Percentiles rank a stretch among this genome's conserved stretches.
These are phyloP conservation scores for Siniperca knerii DNA, from an alignment of 2,113 vertebrate species.

Conservation along the genomic window DNA sequence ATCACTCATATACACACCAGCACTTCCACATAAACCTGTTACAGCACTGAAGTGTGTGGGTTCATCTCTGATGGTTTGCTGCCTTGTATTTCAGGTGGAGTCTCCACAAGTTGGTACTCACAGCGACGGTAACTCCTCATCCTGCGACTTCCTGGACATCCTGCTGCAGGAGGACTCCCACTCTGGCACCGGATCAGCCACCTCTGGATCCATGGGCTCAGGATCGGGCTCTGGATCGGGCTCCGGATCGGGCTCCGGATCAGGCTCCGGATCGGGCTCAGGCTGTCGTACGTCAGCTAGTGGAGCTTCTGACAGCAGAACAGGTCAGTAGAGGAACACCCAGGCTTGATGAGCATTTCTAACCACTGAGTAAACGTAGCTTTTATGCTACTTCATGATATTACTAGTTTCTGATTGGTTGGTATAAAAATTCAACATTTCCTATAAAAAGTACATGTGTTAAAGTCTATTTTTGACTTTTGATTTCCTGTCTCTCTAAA, in stretches of 20 bases:
- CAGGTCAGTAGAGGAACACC: conserved; percentile 81
- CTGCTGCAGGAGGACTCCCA: conserved; percentile 90
- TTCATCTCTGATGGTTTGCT: background rate
- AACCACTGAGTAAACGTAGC: rapidly evolving
- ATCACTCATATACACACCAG: background rate
- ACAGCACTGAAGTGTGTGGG: background rate
- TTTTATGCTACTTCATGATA: background rate
- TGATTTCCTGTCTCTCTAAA: background rate
- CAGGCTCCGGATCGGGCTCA: conserved; percentile 72
- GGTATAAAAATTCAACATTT: background rate
- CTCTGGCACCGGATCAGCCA: conserved; percentile 90
- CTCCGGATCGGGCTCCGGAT: conserved; percentile 83
- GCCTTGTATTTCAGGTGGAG: conserved; percentile 65
- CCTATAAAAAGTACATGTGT: background rate
- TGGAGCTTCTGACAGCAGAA: conserved; percentile 85
- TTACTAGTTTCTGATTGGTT: background rate
- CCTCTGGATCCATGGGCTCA: conserved; percentile 81
- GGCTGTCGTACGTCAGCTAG: conserved; percentile 81
- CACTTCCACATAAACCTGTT: background rate
- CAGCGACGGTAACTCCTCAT: conserved; percentile 88
- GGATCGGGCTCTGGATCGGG: conserved; percentile 70
- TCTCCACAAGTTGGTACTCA: conserved; percentile 69
- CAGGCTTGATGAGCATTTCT: background rate
- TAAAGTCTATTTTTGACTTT: background rate
- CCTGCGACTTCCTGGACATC: conserved; percentile 90